These are phyloP conservation scores for Ormyrus rosae DNA, from an alignment of 2,888 invertebrate genomes.

Conservation along the genomic window DNA sequence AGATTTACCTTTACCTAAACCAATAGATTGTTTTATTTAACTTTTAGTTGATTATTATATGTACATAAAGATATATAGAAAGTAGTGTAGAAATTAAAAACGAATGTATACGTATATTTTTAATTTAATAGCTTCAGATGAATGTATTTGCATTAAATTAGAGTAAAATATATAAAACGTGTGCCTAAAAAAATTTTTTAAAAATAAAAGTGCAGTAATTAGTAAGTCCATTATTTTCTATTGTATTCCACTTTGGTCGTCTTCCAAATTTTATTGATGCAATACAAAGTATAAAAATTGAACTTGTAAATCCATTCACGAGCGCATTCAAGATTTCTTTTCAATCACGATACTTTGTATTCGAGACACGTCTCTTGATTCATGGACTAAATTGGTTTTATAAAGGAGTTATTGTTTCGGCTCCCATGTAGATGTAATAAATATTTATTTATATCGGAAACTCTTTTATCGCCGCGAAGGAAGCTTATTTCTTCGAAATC, in stretches of 20 bases:
- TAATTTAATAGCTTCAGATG: constrained; percentile 40
- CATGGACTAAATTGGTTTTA: constrained; percentile 40
- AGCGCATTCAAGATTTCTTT: constrained; percentile 23
- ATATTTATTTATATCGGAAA: constrained; percentile 28
- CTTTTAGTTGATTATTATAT: constrained; percentile 29
- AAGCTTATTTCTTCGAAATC: constrained; percentile 11
- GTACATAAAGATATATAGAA: constrained; percentile 21
- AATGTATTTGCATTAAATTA: constrained; percentile 41
- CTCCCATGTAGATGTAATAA: constrained; percentile 22
- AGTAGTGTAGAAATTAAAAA: constrained; percentile 51
- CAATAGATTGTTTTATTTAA: constrained; percentile 40
- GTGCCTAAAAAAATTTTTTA: neutral
- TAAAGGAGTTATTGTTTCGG: constrained; percentile 35
- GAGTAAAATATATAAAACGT: constrained; percentile 20
- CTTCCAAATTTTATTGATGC: constrained; percentile 2
- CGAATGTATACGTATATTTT: constrained; percentile 36
- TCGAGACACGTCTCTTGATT: constrained; percentile 38
- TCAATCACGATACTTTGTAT: constrained; percentile 29
- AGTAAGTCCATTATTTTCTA: constrained; percentile 16
- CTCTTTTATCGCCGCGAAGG: neutral
- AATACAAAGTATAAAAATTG: constrained; percentile 20
- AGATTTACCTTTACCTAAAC: constrained; percentile 32
- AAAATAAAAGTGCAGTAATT: constrained; percentile 36
- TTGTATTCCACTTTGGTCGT: neutral
- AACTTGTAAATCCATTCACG: constrained; percentile 29